phyloP scores from a whole-genome alignment of 1,140 invertebrate genomes.

The Drosophila novamexicana region DNA sequence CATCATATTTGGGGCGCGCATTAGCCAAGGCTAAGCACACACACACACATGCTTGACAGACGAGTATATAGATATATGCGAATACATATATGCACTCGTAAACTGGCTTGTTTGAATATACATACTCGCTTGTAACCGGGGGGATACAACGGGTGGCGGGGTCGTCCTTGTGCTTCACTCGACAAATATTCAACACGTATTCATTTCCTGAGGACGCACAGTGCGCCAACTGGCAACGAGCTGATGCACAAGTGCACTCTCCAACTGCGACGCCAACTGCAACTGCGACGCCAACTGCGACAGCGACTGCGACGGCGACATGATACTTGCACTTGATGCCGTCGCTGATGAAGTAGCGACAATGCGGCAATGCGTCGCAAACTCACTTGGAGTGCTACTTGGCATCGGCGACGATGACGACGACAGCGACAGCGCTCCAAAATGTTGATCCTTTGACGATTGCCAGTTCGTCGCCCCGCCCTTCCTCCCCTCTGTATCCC shows the following conservation, averaged over 20 bases:
- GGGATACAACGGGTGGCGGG: neutral
- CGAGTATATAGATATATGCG: slow-evolving; percentile 39
- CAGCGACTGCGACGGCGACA: slow-evolving; percentile 42
- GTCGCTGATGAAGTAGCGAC: slow-evolving; percentile 80
- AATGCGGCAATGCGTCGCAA: slow-evolving; percentile 82
- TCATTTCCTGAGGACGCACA: slow-evolving; percentile 80
- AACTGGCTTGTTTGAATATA: slow-evolving; percentile 40
- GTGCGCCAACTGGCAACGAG: slow-evolving; percentile 73
- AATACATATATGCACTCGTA: slow-evolving; percentile 26
- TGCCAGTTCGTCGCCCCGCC: slow-evolving; percentile 28
- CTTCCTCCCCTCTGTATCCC: neutral
- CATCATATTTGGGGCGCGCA: slow-evolving; percentile 80
- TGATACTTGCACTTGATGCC: slow-evolving; percentile 78
- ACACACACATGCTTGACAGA: slow-evolving; percentile 15
- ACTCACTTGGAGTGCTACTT: slow-evolving; percentile 80
- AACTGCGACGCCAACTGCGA: slow-evolving; percentile 14
- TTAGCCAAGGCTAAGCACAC: slow-evolving; percentile 74
- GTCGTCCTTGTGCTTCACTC: slow-evolving; percentile 79
- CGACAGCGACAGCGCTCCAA: slow-evolving; percentile 48
- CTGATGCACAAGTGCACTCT: slow-evolving; percentile 70
- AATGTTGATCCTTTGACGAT: slow-evolving; percentile 80
- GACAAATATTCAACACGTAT: slow-evolving; percentile 83
- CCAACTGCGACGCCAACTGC: neutral
- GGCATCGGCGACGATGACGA: slow-evolving; percentile 47
- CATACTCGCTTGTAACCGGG: neutral